Evolutionary conservation across 2,113 vertebrate species (phyloP).

Genomic region (Siphamia tubifer): DNA sequence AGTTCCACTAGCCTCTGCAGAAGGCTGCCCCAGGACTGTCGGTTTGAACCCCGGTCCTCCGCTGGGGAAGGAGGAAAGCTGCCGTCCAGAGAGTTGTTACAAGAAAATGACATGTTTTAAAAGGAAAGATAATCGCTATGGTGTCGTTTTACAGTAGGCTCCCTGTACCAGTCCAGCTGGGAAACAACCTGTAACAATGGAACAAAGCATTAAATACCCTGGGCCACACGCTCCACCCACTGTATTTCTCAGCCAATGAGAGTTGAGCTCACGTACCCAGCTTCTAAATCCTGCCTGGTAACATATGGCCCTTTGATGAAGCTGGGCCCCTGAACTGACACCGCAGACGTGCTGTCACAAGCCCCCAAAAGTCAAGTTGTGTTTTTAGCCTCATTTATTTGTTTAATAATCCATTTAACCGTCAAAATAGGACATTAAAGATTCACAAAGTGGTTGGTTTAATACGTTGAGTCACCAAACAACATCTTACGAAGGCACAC

Average conservation of each 20-base stretch:
- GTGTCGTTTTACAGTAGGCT: not conserved
- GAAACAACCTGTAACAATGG: conserved; percentile 57
- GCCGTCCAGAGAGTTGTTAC: conserved; percentile 49
- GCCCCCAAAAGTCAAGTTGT: too few relatives aligned
- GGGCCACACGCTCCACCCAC: conserved; percentile 8
- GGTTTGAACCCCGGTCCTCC: conserved; percentile 51
- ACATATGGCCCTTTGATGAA: conserved; percentile 57
- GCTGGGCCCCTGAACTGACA: not conserved
- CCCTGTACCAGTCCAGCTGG: conserved; percentile 46
- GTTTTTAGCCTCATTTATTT: too few relatives aligned
- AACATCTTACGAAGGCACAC: not conserved
- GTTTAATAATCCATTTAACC: not conserved
- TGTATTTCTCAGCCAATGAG: conserved; percentile 78
- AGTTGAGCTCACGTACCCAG: conserved; percentile 82
- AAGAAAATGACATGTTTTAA: conserved; percentile 55
- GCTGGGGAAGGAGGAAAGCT: conserved; percentile 59
- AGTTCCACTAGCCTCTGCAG: conserved; percentile 72
- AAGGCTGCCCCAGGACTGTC: conserved; percentile 76
- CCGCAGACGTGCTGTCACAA: not conserved
- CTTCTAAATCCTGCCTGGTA: conserved; percentile 83
- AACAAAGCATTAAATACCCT: conserved; percentile 66
- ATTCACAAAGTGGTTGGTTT: not conserved
- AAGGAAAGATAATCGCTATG: conserved; percentile 12
- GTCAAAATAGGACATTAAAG: not conserved
- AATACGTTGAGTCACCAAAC: not conserved